These are phyloP conservation scores for Macrosoma leucophasiata DNA, from an alignment of 2,888 invertebrate genomes.

Conservation along the genomic window DNA sequence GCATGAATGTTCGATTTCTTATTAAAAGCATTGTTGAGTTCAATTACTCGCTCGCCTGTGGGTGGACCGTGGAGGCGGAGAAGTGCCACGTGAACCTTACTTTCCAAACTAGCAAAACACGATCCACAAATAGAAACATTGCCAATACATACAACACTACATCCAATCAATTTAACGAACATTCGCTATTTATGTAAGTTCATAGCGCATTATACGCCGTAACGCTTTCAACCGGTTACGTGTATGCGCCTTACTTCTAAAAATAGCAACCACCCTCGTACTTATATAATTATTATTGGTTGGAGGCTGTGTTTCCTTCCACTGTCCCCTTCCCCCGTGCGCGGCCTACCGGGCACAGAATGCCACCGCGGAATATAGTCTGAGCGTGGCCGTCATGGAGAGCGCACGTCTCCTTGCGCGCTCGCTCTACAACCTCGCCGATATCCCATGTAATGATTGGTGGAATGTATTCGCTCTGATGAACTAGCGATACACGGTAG, in stretches of 20 bases:
- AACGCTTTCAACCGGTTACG: constrained; percentile 43
- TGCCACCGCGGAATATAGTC: constrained; percentile 38
- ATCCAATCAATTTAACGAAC: constrained; percentile 14
- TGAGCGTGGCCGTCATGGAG: constrained; percentile 33
- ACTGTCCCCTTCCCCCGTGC: constrained; percentile 30
- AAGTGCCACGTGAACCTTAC: constrained; percentile 31
- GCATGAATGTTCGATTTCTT: no score
- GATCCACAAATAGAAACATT: constrained; percentile 50
- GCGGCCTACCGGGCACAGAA: constrained; percentile 14
- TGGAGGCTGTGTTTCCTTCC: constrained; percentile 61
- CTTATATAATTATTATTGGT: constrained; percentile 65
- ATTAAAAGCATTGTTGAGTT: constrained; percentile 1
- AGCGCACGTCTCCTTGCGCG: constrained; percentile 22
- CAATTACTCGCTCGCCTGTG: no score
- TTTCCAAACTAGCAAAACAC: constrained; percentile 46
- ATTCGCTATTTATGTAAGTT: constrained; percentile 40
- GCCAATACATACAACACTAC: constrained; percentile 38
- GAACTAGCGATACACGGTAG: no score
- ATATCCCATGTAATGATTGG: no score
- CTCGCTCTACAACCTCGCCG: constrained; percentile 15
- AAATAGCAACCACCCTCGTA: constrained; percentile 64
- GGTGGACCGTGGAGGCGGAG: not conserved
- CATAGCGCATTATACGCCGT: constrained; percentile 35
- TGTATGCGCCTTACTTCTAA: constrained; percentile 48
- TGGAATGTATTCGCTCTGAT: no score